These are phyloP conservation scores for Phoeniculus purpureus DNA, from an alignment of 2,797 vertebrate species.

Conservation along the genomic window DNA sequence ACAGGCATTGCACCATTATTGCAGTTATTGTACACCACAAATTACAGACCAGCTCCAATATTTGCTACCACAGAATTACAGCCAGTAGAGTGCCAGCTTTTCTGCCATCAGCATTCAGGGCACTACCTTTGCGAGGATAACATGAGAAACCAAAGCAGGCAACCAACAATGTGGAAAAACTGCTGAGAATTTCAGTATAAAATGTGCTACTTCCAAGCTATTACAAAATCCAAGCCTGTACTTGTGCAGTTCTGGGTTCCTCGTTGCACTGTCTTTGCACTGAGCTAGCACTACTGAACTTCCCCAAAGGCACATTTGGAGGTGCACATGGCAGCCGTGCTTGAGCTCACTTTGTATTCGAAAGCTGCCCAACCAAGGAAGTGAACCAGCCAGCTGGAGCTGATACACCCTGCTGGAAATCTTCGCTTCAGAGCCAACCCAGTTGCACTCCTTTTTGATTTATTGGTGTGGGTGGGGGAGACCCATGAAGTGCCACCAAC, in stretches of 20 bases:
- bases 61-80: constrained; percentile 17
- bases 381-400: rapidly evolving
- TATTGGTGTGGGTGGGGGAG: rapidly evolving
- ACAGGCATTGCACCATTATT: constrained; percentile 14
- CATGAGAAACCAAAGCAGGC: background rate
- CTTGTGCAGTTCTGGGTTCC: background rate
- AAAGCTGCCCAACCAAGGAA: background rate
- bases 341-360: background rate
- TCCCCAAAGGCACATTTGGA: rapidly evolving
- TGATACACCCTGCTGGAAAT: background rate
- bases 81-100: background rate
- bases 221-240: background rate
- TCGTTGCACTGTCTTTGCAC: too few species aligned
- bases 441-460: rapidly evolving
- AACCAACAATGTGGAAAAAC: background rate
- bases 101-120: constrained; percentile 19
- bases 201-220: background rate
- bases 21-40: constrained; percentile 35
- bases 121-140: background rate
- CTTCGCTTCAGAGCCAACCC: background rate
- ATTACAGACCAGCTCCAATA: background rate
- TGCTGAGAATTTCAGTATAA: background rate
- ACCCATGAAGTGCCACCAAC: background rate
- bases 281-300: background rate
- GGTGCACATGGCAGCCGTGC: background rate